Conservation (phyloP, 2,888 invertebrate genomes). For the Linnaemya tessellans region DNA sequence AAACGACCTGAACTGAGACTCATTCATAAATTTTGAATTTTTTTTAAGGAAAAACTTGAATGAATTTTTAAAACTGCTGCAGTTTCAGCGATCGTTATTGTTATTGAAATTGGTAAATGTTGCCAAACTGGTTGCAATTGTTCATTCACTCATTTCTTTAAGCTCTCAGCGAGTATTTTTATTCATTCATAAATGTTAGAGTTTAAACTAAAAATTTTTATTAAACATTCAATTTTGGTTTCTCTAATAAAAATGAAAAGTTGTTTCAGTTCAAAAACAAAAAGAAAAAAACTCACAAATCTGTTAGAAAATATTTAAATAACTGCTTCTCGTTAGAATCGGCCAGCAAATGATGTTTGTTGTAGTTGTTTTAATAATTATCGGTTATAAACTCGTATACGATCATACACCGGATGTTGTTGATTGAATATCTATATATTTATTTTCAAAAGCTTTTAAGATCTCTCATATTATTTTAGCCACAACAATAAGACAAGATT, state of each 20-base stretch:
- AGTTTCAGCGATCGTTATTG: conserved; percentile 16
- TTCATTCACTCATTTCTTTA: conserved; percentile 24
- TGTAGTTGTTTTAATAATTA: conserved; percentile 36
- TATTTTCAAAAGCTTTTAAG: conserved; percentile 62
- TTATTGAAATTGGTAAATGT: conserved; percentile 35
- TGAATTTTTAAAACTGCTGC: conserved; percentile 54
- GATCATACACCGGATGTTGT: conserved; percentile 69
- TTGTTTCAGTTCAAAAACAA: conserved; percentile 34
- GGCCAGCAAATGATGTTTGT: conserved; percentile 25
- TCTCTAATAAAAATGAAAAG: conserved; percentile 45
- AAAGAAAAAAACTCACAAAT: not conserved
- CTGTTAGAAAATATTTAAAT: conserved; percentile 15
- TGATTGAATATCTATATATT: conserved; percentile 65
- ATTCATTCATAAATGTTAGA: conserved; percentile 67
- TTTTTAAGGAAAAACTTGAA: conserved; percentile 55
- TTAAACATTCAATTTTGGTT: conserved; percentile 40
- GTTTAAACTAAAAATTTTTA: conserved; percentile 34
- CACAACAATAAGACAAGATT: conserved; percentile 31
- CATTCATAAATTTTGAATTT: conserved; percentile 61
- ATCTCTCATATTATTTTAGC: not conserved
- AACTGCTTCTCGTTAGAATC: conserved; percentile 30
- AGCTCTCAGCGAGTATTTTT: not conserved
- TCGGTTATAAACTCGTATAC: conserved; percentile 14
- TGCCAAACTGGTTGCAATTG: conserved; percentile 62
- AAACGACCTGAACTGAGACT: not conserved